phyloP scores from a whole-genome alignment of 2,113 vertebrate species.

The Bucco capensis region DNA sequence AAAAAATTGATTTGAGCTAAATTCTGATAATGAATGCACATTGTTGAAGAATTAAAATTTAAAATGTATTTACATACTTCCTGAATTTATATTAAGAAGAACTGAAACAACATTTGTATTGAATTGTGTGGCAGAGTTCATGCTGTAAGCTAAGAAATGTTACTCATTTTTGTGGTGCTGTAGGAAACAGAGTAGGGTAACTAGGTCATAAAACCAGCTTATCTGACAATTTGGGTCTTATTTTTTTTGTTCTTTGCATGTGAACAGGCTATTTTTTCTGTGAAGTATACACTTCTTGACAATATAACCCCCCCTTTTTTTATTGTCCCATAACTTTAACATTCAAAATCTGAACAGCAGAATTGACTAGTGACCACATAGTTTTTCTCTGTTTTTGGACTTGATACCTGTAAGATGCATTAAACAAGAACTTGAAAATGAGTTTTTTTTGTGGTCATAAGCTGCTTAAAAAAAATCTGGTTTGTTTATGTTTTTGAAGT shows the following conservation, averaged over 20 bases:
- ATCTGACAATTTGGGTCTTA: not conserved
- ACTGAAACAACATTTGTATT: slow-evolving; percentile 12
- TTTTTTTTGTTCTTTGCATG: not conserved
- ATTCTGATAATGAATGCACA: slow-evolving; percentile 45
- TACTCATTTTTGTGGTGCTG: not conserved
- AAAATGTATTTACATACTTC: slow-evolving; percentile 47
- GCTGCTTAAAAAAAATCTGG: not conserved
- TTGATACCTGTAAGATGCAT: not conserved
- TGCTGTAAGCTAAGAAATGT: not conserved
- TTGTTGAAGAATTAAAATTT: slow-evolving; percentile 53
- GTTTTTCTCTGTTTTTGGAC: not conserved
- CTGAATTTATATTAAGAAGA: slow-evolving; percentile 36
- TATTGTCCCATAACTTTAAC: not conserved
- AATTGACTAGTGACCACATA: not conserved
- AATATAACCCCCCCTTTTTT: not conserved
- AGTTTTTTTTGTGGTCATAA: not conserved
- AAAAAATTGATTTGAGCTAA: slow-evolving; percentile 39
- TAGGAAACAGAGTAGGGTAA: not conserved
- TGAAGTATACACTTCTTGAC: not conserved
- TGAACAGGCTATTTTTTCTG: not conserved
- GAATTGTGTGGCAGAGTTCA: not conserved
- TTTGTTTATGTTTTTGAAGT: not conserved
- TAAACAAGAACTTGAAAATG: not conserved
- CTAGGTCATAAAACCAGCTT: slow-evolving; percentile 10
- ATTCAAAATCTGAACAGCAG: not conserved